Evolutionary conservation across 1,140 invertebrate species (phyloP).

Genomic region (Drosophila arawakana): DNA sequence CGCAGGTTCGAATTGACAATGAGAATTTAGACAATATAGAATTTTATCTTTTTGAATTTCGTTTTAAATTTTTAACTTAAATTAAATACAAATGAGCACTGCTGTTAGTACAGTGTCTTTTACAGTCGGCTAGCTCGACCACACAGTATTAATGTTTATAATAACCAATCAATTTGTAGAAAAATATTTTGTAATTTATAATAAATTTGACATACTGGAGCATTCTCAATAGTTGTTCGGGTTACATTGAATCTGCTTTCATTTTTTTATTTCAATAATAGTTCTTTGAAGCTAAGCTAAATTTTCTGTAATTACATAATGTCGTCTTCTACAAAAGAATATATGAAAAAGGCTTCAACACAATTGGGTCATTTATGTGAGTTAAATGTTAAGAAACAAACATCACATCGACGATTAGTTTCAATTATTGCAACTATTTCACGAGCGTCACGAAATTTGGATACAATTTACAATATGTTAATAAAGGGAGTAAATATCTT

Average conservation of each 20-base stretch:
- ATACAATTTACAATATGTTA: constrained; percentile 97
- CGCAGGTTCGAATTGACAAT: too few species aligned
- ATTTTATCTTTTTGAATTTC: too few species aligned
- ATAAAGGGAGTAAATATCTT: constrained; percentile 98
- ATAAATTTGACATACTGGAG: neutral
- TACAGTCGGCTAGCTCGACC: too few species aligned
- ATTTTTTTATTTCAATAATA: neutral
- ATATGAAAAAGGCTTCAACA: constrained; percentile 85
- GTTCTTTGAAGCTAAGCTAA: neutral
- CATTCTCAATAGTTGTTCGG: neutral
- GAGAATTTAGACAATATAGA: too few species aligned
- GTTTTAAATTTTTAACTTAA: too few species aligned
- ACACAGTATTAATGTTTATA: too few species aligned
- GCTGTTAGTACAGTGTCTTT: too few species aligned
- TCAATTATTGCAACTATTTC: constrained; percentile 99
- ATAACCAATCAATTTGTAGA: too few species aligned
- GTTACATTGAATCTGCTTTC: neutral
- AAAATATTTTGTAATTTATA: too few species aligned
- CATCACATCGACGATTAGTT: constrained; percentile 92
- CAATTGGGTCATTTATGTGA: constrained; percentile 95
- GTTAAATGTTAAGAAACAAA: constrained; percentile 94
- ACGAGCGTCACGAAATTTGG: constrained; percentile 93
- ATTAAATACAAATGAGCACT: too few species aligned
- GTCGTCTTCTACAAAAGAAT: constrained; percentile 34
- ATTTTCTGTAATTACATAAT: constrained; percentile 24